Evolutionary conservation across 2,113 vertebrate genomes (phyloP).

Genomic region (Gavialis gangeticus): DNA sequence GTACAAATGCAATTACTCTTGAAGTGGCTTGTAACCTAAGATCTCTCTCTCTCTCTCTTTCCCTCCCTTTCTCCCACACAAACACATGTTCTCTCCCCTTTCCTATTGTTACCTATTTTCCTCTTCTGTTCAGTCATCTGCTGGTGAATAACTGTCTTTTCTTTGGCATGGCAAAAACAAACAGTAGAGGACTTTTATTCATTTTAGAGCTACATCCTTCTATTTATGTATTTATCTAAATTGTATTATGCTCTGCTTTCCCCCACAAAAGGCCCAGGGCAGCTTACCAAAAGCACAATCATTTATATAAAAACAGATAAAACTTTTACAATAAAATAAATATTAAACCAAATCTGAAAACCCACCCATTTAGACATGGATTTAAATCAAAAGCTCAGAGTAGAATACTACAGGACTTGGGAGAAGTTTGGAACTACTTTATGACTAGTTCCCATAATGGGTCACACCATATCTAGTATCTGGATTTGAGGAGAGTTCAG

Average conservation of each 20-base stretch:
- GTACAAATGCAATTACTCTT: not conserved
- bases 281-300: not conserved
- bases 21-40: not conserved
- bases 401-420: accelerated
- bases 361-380: not conserved
- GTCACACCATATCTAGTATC: not conserved
- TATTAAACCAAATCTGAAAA: too few relatives aligned
- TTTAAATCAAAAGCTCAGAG: not conserved
- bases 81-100: not conserved
- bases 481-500: not conserved
- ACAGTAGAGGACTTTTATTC: not conserved
- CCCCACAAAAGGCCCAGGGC: not conserved
- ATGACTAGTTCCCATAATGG: not conserved
- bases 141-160: not conserved
- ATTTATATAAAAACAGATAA: too few relatives aligned
- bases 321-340: too few relatives aligned
- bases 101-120: not conserved
- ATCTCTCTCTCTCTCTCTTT: not conserved
- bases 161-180: not conserved
- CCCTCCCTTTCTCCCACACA: not conserved
- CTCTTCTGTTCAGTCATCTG: not conserved
- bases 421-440: not conserved
- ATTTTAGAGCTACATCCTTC: not conserved
- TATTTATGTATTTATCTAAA: not conserved
- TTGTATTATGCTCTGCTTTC: too few relatives aligned